These are phyloP conservation scores for Sus cebifrons DNA, from an alignment of 2,797 vertebrate species.

Conservation along the genomic window DNA sequence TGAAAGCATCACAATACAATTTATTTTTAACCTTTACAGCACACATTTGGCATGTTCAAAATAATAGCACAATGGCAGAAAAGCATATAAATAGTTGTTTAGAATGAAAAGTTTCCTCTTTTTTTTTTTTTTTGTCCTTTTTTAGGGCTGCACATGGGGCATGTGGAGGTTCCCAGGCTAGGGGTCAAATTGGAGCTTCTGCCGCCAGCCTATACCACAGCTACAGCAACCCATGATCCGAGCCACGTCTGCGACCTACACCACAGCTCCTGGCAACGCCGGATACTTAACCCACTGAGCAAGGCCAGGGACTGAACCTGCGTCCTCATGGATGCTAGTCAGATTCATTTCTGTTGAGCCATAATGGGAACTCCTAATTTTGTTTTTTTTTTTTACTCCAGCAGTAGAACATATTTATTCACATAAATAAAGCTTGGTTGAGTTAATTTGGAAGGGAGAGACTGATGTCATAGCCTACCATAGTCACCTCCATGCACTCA, in stretches of 20 bases:
- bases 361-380: no score
- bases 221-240: no score
- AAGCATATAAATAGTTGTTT: constrained; percentile 8
- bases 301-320: no score
- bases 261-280: no score
- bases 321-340: no score
- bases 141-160: no score
- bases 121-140: background rate
- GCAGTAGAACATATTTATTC: background rate
- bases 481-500: background rate
- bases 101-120: background rate
- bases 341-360: no score
- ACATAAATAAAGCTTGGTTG: background rate
- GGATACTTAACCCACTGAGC: no score
- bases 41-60: background rate
- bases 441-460: background rate
- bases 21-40: background rate
- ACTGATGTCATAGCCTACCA: background rate
- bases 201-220: no score
- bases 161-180: no score
- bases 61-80: constrained; percentile 37
- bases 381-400: background rate
- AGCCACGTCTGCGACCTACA: no score
- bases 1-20: background rate
- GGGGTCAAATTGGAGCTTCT: no score